These are phyloP conservation scores for Gymnothorax javanicus DNA, from an alignment of 2,797 vertebrate genomes.

Conservation along the genomic window DNA sequence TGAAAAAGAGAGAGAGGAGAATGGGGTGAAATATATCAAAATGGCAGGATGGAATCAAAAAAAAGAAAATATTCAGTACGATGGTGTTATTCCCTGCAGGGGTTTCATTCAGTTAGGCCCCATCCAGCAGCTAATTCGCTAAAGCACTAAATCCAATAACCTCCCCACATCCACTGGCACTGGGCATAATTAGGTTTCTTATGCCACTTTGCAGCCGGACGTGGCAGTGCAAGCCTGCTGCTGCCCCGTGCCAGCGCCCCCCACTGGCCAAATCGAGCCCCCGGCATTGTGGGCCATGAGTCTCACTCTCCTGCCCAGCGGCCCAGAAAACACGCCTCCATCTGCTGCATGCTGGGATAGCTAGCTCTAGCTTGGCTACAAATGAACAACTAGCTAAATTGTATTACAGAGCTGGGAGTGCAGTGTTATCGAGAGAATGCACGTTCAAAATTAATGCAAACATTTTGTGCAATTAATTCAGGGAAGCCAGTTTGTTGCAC, in stretches of 20 bases:
- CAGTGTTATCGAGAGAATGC: too few species aligned
- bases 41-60: not conserved
- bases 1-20: not conserved
- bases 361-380: not conserved
- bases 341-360: not conserved
- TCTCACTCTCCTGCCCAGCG: not conserved
- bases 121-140: not conserved
- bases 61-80: not conserved
- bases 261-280: not conserved
- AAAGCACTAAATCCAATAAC: not conserved
- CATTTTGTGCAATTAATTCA: not conserved
- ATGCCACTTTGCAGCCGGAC: not conserved
- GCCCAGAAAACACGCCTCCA: not conserved
- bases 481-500: not conserved
- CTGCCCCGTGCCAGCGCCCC: not conserved
- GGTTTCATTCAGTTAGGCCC: not conserved
- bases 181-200: not conserved
- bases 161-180: not conserved
- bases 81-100: not conserved
- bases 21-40: not conserved
- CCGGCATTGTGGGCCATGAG: not conserved
- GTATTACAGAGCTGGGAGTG: too few species aligned
- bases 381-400: too few species aligned
- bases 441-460: too few species aligned
- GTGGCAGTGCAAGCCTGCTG: not conserved